These are phyloP conservation scores for Calyptomena viridis DNA, from an alignment of 2,113 vertebrate species.

Conservation along the genomic window DNA sequence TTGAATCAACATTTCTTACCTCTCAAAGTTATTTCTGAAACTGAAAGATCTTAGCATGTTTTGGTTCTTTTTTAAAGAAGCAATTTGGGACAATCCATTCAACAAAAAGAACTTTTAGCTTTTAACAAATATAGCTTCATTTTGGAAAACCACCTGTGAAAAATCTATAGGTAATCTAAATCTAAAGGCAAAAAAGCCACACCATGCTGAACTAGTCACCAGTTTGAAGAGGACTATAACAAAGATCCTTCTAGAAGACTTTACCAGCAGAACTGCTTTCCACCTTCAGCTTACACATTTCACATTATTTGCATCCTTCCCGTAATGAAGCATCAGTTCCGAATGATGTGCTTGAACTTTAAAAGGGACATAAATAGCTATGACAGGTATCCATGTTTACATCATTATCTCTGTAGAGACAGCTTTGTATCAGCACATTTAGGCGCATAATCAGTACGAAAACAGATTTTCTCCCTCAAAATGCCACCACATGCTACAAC, in stretches of 20 bases:
- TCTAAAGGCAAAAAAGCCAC: background rate
- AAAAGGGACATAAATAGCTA: background rate
- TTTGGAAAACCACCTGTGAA: background rate
- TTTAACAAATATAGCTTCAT: background rate
- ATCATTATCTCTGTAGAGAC: background rate
- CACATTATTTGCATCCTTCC: background rate
- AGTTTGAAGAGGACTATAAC: background rate
- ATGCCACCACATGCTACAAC: slow-evolving; percentile 15
- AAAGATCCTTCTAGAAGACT: background rate
- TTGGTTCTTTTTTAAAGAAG: background rate
- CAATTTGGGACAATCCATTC: background rate
- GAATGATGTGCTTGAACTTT: background rate
- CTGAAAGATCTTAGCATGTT: background rate
- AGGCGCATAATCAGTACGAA: background rate
- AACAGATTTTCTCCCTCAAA: background rate
- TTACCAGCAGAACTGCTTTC: background rate
- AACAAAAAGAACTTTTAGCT: background rate
- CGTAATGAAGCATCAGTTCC: background rate
- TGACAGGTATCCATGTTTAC: slow-evolving; percentile 5
- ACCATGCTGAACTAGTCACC: background rate
- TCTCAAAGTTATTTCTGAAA: background rate
- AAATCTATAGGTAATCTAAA: background rate
- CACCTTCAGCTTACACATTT: background rate
- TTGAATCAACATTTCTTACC: background rate
- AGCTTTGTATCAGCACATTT: background rate